These are phyloP conservation scores for Dioctria rufipes DNA, from an alignment of 2,888 invertebrate genomes.

Conservation along the genomic window DNA sequence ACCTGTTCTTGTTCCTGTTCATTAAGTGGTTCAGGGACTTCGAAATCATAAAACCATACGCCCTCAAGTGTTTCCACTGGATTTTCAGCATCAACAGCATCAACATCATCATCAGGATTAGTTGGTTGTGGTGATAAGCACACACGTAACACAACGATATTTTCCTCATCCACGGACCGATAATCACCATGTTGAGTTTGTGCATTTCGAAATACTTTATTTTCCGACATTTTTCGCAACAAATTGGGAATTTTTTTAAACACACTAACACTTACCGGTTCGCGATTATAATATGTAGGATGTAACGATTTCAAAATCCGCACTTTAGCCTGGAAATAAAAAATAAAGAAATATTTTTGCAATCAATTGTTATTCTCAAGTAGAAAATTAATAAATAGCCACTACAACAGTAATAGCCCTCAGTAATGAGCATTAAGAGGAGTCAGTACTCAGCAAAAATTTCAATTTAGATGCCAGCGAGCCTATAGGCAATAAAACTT, in stretches of 20 bases:
- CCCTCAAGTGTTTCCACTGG: constrained; percentile 15
- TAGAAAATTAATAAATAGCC: too few relatives aligned
- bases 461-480: too few relatives aligned
- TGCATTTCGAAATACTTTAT: constrained; percentile 61
- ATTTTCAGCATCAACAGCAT: not conserved
- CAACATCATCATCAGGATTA: constrained; percentile 60
- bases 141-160: constrained; percentile 65
- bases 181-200: constrained; percentile 66
- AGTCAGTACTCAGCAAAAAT: too few relatives aligned
- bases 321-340: constrained; percentile 7
- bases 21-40: constrained; percentile 3
- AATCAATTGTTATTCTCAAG: too few relatives aligned
- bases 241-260: not conserved
- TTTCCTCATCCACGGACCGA: constrained; percentile 64
- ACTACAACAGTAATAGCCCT: too few relatives aligned
- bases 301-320: not conserved
- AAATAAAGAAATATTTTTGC: not conserved
- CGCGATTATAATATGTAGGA: not conserved
- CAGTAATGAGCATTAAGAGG: too few relatives aligned
- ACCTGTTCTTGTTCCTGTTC: constrained; percentile 51
- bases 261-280: not conserved
- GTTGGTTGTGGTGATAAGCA: constrained; percentile 58
- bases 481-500: too few relatives aligned
- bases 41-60: constrained; percentile 57
- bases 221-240: constrained; percentile 56